Evolutionary conservation across 2,888 invertebrate species (phyloP), one percentile per base, ranked within the genome.

Genomic region (Xiphydria camelus): DNA sequence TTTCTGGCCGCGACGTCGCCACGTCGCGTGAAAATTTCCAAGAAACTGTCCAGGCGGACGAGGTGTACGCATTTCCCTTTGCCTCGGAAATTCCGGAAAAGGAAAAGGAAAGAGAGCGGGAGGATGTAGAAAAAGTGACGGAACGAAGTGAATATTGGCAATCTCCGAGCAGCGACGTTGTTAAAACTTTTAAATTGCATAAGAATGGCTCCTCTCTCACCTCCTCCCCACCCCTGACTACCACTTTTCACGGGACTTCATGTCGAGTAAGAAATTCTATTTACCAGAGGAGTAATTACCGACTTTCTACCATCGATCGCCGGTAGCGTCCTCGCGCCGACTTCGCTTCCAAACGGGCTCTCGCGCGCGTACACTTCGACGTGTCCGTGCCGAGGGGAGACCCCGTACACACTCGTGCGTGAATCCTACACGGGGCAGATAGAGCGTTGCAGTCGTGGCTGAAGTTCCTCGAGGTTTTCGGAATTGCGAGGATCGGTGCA

Each of bases 111-210:
- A 4, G 25, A n/a, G 23, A 4, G 3, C 23, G 23, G 23, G n/a
- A 10, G 3, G 12, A 12, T 3, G 7, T 7, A 29, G 48, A 62
- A 64, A 61, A 67, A 65, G 62, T 65, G 66, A 68, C 59, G 61
- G 64, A 66, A 70, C 61, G 62, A 62, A 67, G 66, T 67, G 65
- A 68, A 71, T 71, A 72, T 72, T 70, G 68, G 66, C 66, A 58
- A 65, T 65, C 60, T 62, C 57, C 55, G 56, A 58, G 62, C 57
- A 56, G 63, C 61, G 58, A 62, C 64, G 64, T 70, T 70, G 70
- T 73, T 73, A 73, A 73, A 73, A 73, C 72, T 72, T 71, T 68
- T 70, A 70, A 61, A 71, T 73, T 70, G 70, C 68, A 65, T 64
- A 72, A 72, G 68, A 71, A 68, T 70, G 53, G 66, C 60, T 55